Percentiles rank a stretch among this genome's conserved stretches.
phyloP scores from a whole-genome alignment of 2,888 invertebrate genomes.

The Xanthia togata region DNA sequence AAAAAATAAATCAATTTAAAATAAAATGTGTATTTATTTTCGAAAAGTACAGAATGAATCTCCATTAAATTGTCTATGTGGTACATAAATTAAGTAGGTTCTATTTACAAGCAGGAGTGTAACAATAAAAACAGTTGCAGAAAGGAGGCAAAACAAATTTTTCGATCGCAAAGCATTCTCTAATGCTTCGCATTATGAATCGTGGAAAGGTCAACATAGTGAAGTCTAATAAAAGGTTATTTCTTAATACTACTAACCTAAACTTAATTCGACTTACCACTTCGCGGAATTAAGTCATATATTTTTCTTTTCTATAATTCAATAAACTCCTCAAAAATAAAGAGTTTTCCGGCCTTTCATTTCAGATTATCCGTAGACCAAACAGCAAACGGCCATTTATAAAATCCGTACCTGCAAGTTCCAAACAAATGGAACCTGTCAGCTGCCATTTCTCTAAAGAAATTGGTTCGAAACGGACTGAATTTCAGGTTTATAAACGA shows the following conservation, averaged over 20 bases:
- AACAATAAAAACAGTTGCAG: too few species aligned
- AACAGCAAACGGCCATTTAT: slow-evolving; percentile 58
- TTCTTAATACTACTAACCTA: not conserved
- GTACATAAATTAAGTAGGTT: too few species aligned
- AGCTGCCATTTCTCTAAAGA: slow-evolving; percentile 49
- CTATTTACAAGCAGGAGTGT: too few species aligned
- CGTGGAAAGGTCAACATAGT: not conserved
- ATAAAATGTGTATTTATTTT: too few species aligned
- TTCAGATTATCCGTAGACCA: slow-evolving; percentile 28
- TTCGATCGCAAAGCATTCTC: too few species aligned
- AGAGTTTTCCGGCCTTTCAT: slow-evolving; percentile 26
- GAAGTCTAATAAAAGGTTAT: not conserved
- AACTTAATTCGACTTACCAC: not conserved
- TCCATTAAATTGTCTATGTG: too few species aligned
- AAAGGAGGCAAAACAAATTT: too few species aligned
- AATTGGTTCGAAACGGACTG: slow-evolving; percentile 55
- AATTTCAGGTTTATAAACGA: slow-evolving; percentile 64
- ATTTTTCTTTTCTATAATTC: not conserved
- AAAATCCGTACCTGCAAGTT: slow-evolving; percentile 53
- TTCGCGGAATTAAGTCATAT: not conserved
- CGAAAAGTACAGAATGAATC: too few species aligned
- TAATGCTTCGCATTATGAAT: too few species aligned
- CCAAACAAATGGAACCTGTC: slow-evolving; percentile 62
- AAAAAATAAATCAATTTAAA: too few species aligned
- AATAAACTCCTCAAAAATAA: slow-evolving; percentile 17